These are phyloP conservation scores for Cotesia typhae DNA, from an alignment of 1,140 invertebrate genomes.

Conservation along the genomic window DNA sequence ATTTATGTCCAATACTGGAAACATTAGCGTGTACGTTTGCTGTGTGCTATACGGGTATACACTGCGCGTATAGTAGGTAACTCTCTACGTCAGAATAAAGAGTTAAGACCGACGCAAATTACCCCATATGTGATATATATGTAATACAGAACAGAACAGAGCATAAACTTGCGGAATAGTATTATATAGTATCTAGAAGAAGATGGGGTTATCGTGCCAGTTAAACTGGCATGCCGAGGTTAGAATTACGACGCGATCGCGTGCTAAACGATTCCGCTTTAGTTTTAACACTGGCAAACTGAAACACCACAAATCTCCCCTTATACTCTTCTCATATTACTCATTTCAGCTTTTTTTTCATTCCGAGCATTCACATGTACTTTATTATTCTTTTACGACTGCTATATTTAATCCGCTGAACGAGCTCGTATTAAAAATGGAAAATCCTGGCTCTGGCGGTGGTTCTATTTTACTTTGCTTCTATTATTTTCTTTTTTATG, in stretches of 20 bases:
- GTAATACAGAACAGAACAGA: not conserved
- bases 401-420: no score
- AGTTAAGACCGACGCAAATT: slow-evolving; percentile 24
- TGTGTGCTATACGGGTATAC: slow-evolving; percentile 1
- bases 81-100: not conserved
- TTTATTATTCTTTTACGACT: not conserved
- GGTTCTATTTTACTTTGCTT: not conserved
- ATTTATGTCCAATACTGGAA: slow-evolving; percentile 16
- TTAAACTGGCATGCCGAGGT: slow-evolving; percentile 44
- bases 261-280: slow-evolving; percentile 57
- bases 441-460: not conserved
- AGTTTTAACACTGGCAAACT: slow-evolving; percentile 32
- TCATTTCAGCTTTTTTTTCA: slow-evolving; percentile 11
- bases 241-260: slow-evolving; percentile 62
- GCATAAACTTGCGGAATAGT: not conserved
- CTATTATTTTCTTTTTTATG: no score
- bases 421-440: no score
- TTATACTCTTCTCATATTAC: slow-evolving; percentile 37
- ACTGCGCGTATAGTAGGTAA: slow-evolving; percentile 7
- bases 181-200: not conserved
- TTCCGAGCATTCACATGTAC: not conserved
- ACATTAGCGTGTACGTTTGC: slow-evolving; percentile 21
- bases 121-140: not conserved
- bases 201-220: slow-evolving; percentile 25
- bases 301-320: slow-evolving; percentile 46